Evolutionary conservation across 2,888 invertebrate species (phyloP).

Genomic region (Mythimna vitellina): DNA sequence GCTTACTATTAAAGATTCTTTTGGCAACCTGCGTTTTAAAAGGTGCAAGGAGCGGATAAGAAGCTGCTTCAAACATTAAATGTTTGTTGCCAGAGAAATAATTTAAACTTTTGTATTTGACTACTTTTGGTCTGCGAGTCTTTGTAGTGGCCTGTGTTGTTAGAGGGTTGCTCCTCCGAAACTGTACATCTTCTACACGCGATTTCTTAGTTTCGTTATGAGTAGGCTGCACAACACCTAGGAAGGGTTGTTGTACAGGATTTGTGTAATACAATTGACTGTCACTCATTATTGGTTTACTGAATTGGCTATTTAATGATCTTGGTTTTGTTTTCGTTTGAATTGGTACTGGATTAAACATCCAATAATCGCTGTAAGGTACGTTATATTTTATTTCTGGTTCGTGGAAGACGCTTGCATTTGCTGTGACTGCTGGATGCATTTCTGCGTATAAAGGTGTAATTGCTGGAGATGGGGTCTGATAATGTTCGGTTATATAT

Average conservation of each 20-base stretch:
- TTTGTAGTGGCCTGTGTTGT: slow-evolving; percentile 18
- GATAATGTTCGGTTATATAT: slow-evolving; percentile 13
- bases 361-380: slow-evolving; percentile 41
- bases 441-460: slow-evolving; percentile 5
- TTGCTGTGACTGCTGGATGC: slow-evolving; percentile 11
- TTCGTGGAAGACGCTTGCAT: slow-evolving; percentile 28
- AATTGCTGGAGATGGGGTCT: slow-evolving; percentile 2
- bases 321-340: slow-evolving; percentile 1
- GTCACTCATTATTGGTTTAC: slow-evolving; percentile 11
- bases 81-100: slow-evolving; percentile 63
- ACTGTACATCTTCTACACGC: slow-evolving; percentile 38
- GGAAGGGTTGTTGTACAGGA: slow-evolving; percentile 2
- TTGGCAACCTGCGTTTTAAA: slow-evolving; percentile 50
- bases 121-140: slow-evolving; percentile 24
- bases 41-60: slow-evolving; percentile 60
- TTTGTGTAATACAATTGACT: slow-evolving; percentile 11
- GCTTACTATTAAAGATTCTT: slow-evolving; percentile 38
- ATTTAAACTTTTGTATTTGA: slow-evolving; percentile 62
- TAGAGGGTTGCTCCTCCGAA: slow-evolving; percentile 34
- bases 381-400: slow-evolving; percentile 5
- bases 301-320: slow-evolving; percentile 3
- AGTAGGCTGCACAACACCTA: background rate
- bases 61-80: slow-evolving; percentile 55
- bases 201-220: slow-evolving; percentile 4
- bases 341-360: slow-evolving; percentile 13